These are phyloP conservation scores for Amphiprion clarkii DNA, from an alignment of 2,797 vertebrate species.

Conservation along the genomic window DNA sequence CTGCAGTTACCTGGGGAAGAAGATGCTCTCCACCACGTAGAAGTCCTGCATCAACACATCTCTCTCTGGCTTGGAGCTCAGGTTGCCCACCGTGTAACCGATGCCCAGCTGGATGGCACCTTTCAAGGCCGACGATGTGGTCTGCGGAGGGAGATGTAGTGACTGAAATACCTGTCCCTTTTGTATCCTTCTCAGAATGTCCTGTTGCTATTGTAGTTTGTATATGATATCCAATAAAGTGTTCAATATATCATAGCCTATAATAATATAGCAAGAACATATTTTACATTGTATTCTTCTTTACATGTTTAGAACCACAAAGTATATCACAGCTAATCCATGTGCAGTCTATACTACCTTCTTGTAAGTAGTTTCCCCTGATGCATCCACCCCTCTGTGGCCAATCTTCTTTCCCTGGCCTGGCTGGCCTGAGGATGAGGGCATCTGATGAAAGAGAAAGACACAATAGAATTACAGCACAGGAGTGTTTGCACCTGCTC, in stretches of 20 bases:
- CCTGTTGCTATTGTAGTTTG: too few relatives aligned
- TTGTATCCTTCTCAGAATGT: too few relatives aligned
- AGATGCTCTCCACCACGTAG: constrained; percentile 98
- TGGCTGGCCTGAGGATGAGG: constrained; percentile 87
- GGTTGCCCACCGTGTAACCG: constrained; percentile 96
- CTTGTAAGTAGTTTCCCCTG: constrained; percentile 98
- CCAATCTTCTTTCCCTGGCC: constrained; percentile 94
- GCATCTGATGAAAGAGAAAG: constrained; percentile 80
- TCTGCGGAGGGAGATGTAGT: constrained; percentile 78
- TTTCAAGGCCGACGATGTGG: constrained; percentile 96
- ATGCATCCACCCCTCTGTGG: constrained; percentile 96
- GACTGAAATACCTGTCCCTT: background rate
- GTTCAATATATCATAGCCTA: background rate
- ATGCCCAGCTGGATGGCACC: constrained; percentile 98
- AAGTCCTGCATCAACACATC: constrained; percentile 99
- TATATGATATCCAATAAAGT: too few relatives aligned
- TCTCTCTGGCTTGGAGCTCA: constrained; percentile 97
- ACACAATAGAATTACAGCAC: background rate
- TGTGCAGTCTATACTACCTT: constrained; percentile 85
- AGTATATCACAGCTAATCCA: too few relatives aligned
- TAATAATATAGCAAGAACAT: background rate
- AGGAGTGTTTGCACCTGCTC: constrained; percentile 20
- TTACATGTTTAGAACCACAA: background rate
- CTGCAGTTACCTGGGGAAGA: constrained; percentile 92
- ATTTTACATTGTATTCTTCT: too few relatives aligned